Evolutionary conservation across 2,888 invertebrate genomes (phyloP), one percentile per base, ranked within the genome.

Genomic region (Dioctria linearis): DNA sequence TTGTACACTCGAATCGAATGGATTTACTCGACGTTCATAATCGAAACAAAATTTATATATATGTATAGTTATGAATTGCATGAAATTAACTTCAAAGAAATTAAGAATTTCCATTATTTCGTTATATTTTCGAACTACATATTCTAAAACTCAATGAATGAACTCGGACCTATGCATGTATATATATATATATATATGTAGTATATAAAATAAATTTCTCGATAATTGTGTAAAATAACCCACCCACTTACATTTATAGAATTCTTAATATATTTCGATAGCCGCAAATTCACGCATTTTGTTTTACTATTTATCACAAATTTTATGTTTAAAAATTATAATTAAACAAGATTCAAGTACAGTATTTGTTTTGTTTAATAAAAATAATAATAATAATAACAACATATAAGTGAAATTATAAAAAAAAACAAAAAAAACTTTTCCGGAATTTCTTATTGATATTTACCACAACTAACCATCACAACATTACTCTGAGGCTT

Each of bases 401-500:
- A 54, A 71, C 11, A 54, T 11, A 71, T 39, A 71, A 40, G 51
- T 39, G 37, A 65, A 39, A 66, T 13, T 5, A 66, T 5, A 2
- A 43, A 51, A 51, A 25, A 49, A 49, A 37, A n/a, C 8, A 66
- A 25, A 11, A n/a, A 66, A 66, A 39, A 66, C 9, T 5, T 42
- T 8, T 79, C 43, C 51, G 69, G 69, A 69, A 69, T 69, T 69
- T 75, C 78, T 85, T 86, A 90, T 89, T 92, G 92, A 89, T 94
- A 91, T 88, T 93, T 93, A 85, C 95, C 95, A 89, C 95, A 95
- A 89, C 92, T 93, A 81, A 93, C 91, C 87, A 95, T 94, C 85
- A 93, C 88, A 86, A 95, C 93, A 85, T 91, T 92, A 89, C 93
- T 93, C 85, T 93, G 93, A 81, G 95, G 95, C 88, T 94, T 94